Percentiles rank a stretch among this genome's conserved stretches.
These are phyloP conservation scores for Subacronicta megacephala DNA, from an alignment of 2,888 invertebrate species.

Conservation along the genomic window DNA sequence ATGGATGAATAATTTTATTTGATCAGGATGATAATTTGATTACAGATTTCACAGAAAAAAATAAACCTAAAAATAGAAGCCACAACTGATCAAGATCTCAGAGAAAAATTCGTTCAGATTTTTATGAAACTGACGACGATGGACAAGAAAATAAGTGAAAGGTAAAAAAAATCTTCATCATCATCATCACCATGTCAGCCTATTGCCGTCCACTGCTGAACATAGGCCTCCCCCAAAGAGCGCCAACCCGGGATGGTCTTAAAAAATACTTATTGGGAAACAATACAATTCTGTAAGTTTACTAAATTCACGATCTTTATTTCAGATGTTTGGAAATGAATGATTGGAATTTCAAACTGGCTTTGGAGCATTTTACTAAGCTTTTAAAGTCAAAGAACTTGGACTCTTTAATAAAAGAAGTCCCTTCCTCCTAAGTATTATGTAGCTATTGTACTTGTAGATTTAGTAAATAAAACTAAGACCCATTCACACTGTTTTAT, in stretches of 20 bases:
- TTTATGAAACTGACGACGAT: conserved; percentile 77
- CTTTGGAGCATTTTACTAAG: conserved; percentile 75
- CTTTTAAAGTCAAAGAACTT: conserved; percentile 70
- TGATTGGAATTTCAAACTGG: conserved; percentile 89
- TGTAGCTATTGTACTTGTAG: background rate
- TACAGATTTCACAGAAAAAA: conserved; percentile 68
- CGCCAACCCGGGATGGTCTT: too few species aligned
- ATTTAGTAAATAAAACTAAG: too few species aligned
- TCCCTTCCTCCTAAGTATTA: background rate
- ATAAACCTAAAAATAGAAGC: conserved; percentile 71
- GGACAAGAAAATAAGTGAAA: conserved; percentile 66
- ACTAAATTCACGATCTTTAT: too few species aligned
- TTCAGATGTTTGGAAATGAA: conserved; percentile 91
- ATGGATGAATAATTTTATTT: background rate
- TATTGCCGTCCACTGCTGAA: too few species aligned
- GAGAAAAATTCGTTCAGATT: conserved; percentile 68
- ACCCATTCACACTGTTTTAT: background rate
- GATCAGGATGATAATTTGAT: conserved; percentile 11
- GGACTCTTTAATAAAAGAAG: conserved; percentile 51
- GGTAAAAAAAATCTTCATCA: too few species aligned
- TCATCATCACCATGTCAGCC: too few species aligned
- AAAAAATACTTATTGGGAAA: too few species aligned
- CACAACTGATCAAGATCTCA: conserved; percentile 72
- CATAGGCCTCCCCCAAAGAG: too few species aligned
- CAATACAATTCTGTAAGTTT: too few species aligned